phyloP scores from a whole-genome alignment of 2,797 vertebrate species.

The Alfaro cultratus region DNA sequence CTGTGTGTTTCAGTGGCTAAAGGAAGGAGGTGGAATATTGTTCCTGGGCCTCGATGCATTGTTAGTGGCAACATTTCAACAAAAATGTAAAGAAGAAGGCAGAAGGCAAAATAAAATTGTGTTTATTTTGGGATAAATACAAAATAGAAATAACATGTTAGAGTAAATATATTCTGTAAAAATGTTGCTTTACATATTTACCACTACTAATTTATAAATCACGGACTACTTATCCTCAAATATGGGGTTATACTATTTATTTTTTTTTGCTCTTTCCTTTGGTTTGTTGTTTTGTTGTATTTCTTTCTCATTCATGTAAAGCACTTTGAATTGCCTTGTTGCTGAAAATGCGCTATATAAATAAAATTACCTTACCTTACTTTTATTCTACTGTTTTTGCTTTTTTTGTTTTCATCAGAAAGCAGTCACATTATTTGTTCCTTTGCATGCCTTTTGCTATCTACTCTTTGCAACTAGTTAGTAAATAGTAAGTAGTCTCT shows the following conservation, averaged over 20 bases:
- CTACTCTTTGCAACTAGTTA: background rate
- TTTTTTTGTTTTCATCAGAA: background rate
- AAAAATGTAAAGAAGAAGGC: background rate
- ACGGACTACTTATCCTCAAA: too few species aligned
- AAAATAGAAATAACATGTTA: background rate
- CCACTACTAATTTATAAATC: too few species aligned
- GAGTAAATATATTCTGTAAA: background rate
- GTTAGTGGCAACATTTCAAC: background rate
- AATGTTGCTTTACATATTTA: background rate
- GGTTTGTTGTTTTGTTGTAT: too few species aligned
- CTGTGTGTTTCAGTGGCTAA: conserved; percentile 28
- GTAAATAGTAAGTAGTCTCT: background rate
- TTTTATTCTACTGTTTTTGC: background rate
- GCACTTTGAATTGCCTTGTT: too few species aligned
- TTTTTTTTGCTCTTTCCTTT: too few species aligned
- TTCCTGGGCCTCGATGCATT: conserved; percentile 20
- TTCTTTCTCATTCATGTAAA: too few species aligned
- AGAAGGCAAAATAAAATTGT: background rate
- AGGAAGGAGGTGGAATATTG: conserved; percentile 4
- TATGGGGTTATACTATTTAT: too few species aligned
- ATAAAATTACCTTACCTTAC: too few species aligned
- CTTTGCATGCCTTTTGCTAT: background rate
- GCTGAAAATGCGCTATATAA: too few species aligned
- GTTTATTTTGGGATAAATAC: background rate
- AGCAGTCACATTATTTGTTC: background rate